These are phyloP conservation scores for Ceraclea dissimilis DNA, from an alignment of 2,888 invertebrate species.

Conservation along the genomic window DNA sequence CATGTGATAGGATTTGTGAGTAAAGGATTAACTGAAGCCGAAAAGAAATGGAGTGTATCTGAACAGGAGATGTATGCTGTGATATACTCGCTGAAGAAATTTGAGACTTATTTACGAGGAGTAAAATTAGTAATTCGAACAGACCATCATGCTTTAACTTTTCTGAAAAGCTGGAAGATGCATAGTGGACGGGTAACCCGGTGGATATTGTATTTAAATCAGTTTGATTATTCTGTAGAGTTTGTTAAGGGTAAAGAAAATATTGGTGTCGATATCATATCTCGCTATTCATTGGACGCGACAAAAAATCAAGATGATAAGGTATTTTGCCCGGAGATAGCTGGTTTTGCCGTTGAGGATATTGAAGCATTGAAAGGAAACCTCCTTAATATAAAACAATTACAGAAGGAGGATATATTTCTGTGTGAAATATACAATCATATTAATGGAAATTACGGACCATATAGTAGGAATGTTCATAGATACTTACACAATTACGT, in stretches of 20 bases:
- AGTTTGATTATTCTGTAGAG: constrained; percentile 1
- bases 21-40: constrained; percentile 20
- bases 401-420: not conserved
- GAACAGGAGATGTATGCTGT: constrained; percentile 26
- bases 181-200: constrained; percentile 25
- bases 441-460: not conserved
- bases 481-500: not conserved
- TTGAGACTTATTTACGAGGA: constrained; percentile 28
- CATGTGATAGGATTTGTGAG: constrained; percentile 25
- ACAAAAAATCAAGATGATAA: not conserved
- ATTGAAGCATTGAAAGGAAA: not conserved
- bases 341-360: not conserved
- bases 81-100: constrained; percentile 25
- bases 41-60: constrained; percentile 27
- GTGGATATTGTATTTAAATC: constrained; percentile 23
- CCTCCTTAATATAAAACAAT: not conserved
- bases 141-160: constrained; percentile 17
- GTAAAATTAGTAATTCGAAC: constrained; percentile 24
- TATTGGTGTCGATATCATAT: constrained; percentile 3
- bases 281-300: not conserved
- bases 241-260: constrained; percentile 3
- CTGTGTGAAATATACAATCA: not conserved
- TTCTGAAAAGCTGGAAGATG: constrained; percentile 27
- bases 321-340: not conserved
- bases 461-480: not conserved